Evolutionary conservation across 2,888 invertebrate species (phyloP).

Genomic region (Erannis defoliaria): DNA sequence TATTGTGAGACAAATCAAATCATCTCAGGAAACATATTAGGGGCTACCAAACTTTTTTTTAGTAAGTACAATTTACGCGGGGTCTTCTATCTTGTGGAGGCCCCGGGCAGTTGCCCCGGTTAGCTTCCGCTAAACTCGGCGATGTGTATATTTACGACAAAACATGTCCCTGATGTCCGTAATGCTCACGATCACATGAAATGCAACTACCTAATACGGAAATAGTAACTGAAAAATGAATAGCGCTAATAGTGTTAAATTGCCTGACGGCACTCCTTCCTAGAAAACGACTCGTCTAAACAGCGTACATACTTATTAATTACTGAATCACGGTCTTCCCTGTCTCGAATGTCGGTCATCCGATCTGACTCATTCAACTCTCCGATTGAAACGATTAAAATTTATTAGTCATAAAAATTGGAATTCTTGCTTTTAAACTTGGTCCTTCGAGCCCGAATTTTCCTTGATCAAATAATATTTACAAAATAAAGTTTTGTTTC

Average conservation of each 20-base stretch:
- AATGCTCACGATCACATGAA: background rate
- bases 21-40: too few relatives aligned
- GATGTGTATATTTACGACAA: too few relatives aligned
- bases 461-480: too few relatives aligned
- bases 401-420: constrained; percentile 2
- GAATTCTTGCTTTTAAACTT: background rate
- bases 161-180: background rate
- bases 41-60: too few relatives aligned
- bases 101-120: too few relatives aligned
- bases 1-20: too few relatives aligned
- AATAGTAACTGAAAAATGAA: constrained; percentile 3
- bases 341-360: constrained; percentile 46
- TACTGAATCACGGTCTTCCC: constrained; percentile 39
- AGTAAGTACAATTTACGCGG: too few relatives aligned
- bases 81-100: too few relatives aligned
- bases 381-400: constrained; percentile 15
- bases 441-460: background rate
- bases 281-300: constrained; percentile 8
- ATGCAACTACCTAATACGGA: constrained; percentile 7
- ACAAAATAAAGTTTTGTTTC: background rate
- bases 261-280: constrained; percentile 9
- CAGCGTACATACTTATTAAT: constrained; percentile 9
- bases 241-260: constrained; percentile 21
- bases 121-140: too few relatives aligned
- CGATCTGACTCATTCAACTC: constrained; percentile 57